Conservation (phyloP, 2,113 vertebrate genomes). For the Typhlomys cinereus region DNA sequence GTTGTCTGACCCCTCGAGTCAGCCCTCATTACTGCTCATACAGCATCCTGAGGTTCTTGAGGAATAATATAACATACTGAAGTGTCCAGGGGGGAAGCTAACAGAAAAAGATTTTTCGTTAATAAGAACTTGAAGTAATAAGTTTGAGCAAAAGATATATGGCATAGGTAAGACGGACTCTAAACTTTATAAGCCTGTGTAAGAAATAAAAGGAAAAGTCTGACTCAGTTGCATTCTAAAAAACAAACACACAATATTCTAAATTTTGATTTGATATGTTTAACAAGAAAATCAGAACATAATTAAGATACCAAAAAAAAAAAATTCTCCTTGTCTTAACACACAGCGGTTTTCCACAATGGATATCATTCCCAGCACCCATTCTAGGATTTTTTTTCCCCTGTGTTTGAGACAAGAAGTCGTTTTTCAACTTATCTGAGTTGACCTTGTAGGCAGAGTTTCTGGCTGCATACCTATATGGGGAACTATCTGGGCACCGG, state of each 20-base stretch:
- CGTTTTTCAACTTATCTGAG: slow-evolving; percentile 13
- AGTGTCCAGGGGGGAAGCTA: background rate
- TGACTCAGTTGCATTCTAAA: background rate
- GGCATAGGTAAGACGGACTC: slow-evolving; percentile 43
- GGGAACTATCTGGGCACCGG: background rate
- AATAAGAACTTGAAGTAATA: background rate
- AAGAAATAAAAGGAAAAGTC: background rate
- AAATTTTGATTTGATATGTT: background rate
- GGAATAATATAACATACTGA: background rate
- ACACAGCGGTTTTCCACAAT: slow-evolving; percentile 38
- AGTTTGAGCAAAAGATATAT: slow-evolving; percentile 33
- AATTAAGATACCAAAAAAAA: background rate
- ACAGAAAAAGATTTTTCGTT: slow-evolving; percentile 25
- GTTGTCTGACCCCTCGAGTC: background rate
- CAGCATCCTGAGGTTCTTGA: background rate
- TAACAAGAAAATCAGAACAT: background rate
- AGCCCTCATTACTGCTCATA: background rate
- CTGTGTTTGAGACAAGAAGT: background rate
- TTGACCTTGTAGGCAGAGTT: background rate
- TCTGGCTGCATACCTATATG: background rate
- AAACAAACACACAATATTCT: background rate
- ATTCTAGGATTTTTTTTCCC: background rate
- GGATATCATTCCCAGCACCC: background rate
- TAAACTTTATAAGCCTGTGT: background rate
- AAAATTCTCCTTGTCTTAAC: slow-evolving; percentile 11